Conservation (phyloP, 1,140 invertebrate genomes). For the Drosophila sproati region DNA sequence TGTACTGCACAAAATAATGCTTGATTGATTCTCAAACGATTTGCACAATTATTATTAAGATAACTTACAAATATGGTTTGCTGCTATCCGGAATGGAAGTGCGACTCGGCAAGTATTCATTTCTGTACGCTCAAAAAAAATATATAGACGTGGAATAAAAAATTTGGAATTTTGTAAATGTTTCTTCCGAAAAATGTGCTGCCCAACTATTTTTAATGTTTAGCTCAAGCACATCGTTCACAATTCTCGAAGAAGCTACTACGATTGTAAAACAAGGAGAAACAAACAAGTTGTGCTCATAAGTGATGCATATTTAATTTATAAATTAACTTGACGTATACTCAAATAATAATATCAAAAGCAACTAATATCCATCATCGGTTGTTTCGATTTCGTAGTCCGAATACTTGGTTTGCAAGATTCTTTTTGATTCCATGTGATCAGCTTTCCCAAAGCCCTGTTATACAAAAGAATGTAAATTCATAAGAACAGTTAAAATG, state of each 20-base stretch:
- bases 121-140: not conserved
- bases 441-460: slow-evolving; percentile 84
- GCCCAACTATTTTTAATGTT: not conserved
- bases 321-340: slow-evolving; percentile 1
- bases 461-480: not conserved
- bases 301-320: slow-evolving; percentile 12
- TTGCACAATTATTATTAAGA: not conserved
- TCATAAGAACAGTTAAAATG: not conserved
- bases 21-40: not conserved
- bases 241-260: not conserved
- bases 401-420: slow-evolving; percentile 67
- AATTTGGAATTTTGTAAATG: slow-evolving; percentile 5
- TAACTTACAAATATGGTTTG: slow-evolving; percentile 38
- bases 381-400: slow-evolving; percentile 79
- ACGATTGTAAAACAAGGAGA: slow-evolving; percentile 7
- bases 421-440: slow-evolving; percentile 65
- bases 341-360: not conserved
- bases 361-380: slow-evolving; percentile 77
- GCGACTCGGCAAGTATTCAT: not conserved
- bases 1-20: slow-evolving; percentile 3
- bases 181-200: not conserved
- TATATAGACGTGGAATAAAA: not conserved
- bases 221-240: not conserved
- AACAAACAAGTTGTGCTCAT: not conserved
- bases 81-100: not conserved